phyloP scores from a whole-genome alignment of 2,113 vertebrate genomes.

The Pachyramphus minor region DNA sequence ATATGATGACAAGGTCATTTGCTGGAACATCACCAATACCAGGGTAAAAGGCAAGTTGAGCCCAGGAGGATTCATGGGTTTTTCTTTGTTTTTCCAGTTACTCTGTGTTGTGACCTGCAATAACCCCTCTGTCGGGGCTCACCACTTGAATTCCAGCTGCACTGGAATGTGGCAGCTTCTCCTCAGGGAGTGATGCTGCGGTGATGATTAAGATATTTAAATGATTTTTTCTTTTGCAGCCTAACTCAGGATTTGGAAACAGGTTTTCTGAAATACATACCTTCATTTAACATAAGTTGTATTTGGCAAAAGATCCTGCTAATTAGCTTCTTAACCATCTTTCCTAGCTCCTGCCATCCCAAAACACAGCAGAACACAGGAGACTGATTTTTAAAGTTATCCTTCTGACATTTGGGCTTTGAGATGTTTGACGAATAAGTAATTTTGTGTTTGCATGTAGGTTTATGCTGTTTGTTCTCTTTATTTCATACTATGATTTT shows the following conservation, averaged over 20 bases:
- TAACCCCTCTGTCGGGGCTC: neutral
- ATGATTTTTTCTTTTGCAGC: neutral
- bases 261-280: neutral
- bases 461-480: neutral
- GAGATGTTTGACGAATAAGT: neutral
- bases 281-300: neutral
- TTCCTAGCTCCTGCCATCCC: neutral
- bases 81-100: constrained; percentile 19
- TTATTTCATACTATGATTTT: neutral
- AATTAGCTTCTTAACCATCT: neutral
- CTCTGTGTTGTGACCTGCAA: constrained; percentile 23
- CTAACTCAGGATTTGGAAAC: neutral
- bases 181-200: constrained; percentile 4
- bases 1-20: neutral
- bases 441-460: neutral
- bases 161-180: constrained; percentile 20
- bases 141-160: constrained; percentile 24
- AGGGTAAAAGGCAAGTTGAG: neutral
- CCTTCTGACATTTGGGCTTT: neutral
- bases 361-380: neutral
- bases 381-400: neutral
- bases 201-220: neutral
- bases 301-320: neutral
- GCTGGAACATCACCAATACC: neutral
- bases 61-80: neutral